Evolutionary conservation across 2,888 invertebrate genomes (phyloP).

Genomic region (Eupithecia abbreviata): DNA sequence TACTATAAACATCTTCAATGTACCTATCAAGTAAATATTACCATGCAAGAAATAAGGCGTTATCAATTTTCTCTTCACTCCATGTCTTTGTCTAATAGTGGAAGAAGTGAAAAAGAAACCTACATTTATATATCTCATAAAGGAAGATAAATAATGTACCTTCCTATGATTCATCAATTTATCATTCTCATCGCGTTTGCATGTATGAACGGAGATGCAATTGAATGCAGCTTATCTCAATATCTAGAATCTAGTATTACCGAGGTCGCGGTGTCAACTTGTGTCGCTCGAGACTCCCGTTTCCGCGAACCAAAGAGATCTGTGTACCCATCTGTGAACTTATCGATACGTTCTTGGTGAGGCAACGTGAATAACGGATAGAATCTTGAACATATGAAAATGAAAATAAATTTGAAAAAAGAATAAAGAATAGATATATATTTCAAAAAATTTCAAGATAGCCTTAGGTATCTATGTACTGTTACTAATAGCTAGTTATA

Average conservation of each 20-base stretch:
- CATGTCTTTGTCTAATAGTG: too few relatives aligned
- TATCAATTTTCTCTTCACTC: too few relatives aligned
- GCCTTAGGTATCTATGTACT: too few relatives aligned
- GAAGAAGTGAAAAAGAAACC: too few relatives aligned
- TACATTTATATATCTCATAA: neutral
- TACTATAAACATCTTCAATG: too few relatives aligned
- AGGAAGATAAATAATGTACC: neutral
- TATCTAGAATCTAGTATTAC: slow-evolving; percentile 43
- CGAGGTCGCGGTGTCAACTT: slow-evolving; percentile 55
- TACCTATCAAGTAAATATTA: too few relatives aligned
- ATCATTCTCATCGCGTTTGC: neutral
- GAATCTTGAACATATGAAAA: neutral
- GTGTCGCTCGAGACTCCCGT: slow-evolving; percentile 53
- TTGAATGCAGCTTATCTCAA: slow-evolving; percentile 2
- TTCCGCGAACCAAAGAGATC: slow-evolving; percentile 46
- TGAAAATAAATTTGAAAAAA: too few relatives aligned
- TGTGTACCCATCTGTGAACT: neutral
- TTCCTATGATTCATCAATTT: neutral
- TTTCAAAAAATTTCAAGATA: too few relatives aligned
- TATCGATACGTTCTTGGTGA: neutral
- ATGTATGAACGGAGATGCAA: slow-evolving; percentile 1
- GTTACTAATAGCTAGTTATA: too few relatives aligned
- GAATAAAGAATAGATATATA: too few relatives aligned
- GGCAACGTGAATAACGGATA: neutral
- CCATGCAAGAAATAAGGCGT: too few relatives aligned